Percentiles rank a stretch among this genome's conserved stretches.
Evolutionary conservation across 2,888 invertebrate genomes (phyloP).

Genomic region (Andricus quercusramuli): DNA sequence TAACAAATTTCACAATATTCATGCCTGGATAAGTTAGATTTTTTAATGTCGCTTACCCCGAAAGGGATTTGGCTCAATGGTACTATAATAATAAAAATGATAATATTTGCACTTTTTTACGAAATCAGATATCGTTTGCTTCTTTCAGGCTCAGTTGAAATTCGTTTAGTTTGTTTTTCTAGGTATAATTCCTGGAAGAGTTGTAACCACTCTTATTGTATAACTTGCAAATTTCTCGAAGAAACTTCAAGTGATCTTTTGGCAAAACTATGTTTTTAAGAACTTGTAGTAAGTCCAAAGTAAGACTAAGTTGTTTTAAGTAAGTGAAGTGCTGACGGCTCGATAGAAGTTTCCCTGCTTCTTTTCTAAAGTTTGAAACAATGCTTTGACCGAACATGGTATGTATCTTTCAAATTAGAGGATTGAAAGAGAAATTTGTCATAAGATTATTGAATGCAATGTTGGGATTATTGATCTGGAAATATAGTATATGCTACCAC

Average conservation of each 20-base stretch:
- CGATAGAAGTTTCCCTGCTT: background rate
- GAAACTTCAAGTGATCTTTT: background rate
- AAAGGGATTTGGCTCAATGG: no score
- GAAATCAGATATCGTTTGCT: background rate
- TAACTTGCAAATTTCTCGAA: background rate
- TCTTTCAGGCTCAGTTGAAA: background rate
- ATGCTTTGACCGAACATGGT: slow-evolving; percentile 14
- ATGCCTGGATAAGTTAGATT: no score
- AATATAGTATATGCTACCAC: background rate
- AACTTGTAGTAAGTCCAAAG: slow-evolving; percentile 33
- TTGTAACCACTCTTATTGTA: background rate
- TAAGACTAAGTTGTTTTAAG: slow-evolving; percentile 39
- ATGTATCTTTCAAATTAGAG: slow-evolving; percentile 6
- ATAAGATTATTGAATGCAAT: background rate
- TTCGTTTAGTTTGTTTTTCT: background rate
- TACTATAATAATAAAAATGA: no score
- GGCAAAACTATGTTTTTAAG: slow-evolving; percentile 21
- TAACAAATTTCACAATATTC: background rate
- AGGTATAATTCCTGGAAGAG: background rate
- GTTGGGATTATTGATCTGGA: background rate
- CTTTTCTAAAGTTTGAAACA: slow-evolving; percentile 26
- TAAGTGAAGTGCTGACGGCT: slow-evolving; percentile 25
- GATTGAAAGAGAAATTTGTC: slow-evolving; percentile 12
- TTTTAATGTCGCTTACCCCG: background rate
- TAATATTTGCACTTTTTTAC: background rate